phyloP scores from a whole-genome alignment of 1,140 invertebrate genomes.

The Drosophila auraria region DNA sequence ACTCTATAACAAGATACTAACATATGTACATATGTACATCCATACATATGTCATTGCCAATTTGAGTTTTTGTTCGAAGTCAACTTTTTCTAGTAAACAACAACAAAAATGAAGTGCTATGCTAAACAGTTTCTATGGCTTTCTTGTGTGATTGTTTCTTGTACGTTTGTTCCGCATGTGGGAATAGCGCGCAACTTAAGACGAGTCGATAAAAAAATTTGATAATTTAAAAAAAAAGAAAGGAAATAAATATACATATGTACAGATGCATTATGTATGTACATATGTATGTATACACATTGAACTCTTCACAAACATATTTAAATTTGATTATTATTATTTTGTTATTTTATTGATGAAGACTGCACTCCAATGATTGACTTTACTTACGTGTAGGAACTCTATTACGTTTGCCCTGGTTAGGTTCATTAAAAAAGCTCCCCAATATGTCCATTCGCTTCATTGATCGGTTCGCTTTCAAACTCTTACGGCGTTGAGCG shows the following conservation, averaged over 20 bases:
- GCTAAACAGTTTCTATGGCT: conserved; percentile 50
- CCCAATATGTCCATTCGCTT: conserved; percentile 70
- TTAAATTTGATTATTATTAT: neutral
- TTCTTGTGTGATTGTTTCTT: conserved; percentile 11
- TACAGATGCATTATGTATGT: no score
- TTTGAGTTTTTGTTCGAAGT: conserved; percentile 19
- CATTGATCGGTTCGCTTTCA: conserved; percentile 76
- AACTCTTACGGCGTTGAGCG: conserved; percentile 72
- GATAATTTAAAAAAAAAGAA: neutral
- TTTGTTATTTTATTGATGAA: neutral
- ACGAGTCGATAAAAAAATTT: neutral
- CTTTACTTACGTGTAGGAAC: conserved; percentile 76
- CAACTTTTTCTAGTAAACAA: conserved; percentile 40
- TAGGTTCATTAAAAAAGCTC: conserved; percentile 77
- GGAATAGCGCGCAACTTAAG: conserved; percentile 11
- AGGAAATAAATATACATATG: neutral
- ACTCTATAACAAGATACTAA: conserved; percentile 50
- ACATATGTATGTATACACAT: neutral
- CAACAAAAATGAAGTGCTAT: conserved; percentile 67
- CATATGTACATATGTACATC: neutral
- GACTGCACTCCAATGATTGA: conserved; percentile 7
- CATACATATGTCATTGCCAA: conserved; percentile 54
- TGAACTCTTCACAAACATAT: neutral
- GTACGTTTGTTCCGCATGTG: conserved; percentile 45
- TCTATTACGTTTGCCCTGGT: conserved; percentile 58